Evolutionary conservation across 1,140 invertebrate species (phyloP), one percentile per base, ranked within the genome.

Genomic region (Drosophila rufa): DNA sequence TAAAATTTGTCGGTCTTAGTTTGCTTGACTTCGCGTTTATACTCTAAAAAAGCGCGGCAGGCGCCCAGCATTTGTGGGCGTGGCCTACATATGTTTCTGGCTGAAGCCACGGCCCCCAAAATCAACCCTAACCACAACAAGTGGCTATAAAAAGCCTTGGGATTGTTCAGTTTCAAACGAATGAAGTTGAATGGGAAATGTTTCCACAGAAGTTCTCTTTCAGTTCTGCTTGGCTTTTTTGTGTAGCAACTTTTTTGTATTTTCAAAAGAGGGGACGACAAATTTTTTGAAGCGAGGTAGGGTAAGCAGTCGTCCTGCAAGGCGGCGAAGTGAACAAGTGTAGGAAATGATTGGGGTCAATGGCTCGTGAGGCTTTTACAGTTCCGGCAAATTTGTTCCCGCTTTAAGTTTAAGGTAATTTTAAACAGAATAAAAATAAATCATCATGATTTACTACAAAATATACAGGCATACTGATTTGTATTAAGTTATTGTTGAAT

Each of bases 61-160:
- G 36, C 14, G 33, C 19, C n/a, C 42, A 15, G 5, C 11, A 33
- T 4, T 38, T 55, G 50, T 58, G 53, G 68, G 80, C 59, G 74
- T 79, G 68, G 62, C 27, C 17, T 75, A 81, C 73, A 81, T 77
- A 59, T 70, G 67, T 71, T 82, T 51, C 43, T 45, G 59, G 59
- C 27, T 57, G 30, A 11, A 70, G n/a, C 48, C 45, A 25, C 67
- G 33, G 33, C 14, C 22, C 27, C 38, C 46, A 3, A 38, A 42
- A 42, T 57, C 33, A 25, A 19, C 15, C 60, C 47, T 30, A 50
- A n/a, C 48, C 57, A 76, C 82, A 86, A 86, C 82, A 85, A 86
- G 82, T 86, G 82, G 82, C 68, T 59, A 55, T n/a, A 65, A 78
- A 77, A 77, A 65, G 75, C 75, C 75, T 77, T 77, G 75, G 67